Conservation (phyloP, 2,113 vertebrate species). For the Triplophysa rosa region DNA sequence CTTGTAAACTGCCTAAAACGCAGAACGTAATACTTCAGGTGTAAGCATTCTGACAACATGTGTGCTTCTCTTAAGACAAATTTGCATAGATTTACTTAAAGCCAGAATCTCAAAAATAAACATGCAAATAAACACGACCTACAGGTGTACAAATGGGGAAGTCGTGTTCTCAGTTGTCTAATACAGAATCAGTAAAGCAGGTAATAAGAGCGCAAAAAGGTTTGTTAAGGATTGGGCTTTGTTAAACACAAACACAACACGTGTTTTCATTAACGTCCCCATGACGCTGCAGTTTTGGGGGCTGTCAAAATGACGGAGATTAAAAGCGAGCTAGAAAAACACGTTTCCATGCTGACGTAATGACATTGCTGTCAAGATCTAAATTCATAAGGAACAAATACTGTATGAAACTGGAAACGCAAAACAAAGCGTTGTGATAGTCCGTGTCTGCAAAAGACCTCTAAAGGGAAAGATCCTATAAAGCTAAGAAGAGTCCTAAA, state of each 20-base stretch:
- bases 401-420: background rate
- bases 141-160: conserved; percentile 10
- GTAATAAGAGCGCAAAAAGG: conserved; percentile 9
- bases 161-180: background rate
- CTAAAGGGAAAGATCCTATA: background rate
- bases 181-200: background rate
- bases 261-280: background rate
- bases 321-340: conserved; percentile 15
- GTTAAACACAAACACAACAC: background rate
- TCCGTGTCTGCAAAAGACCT: background rate
- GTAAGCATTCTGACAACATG: background rate
- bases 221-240: background rate
- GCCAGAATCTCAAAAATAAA: conserved; percentile 18
- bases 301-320: background rate
- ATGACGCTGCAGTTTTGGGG: background rate
- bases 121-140: conserved; percentile 8
- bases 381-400: conserved; percentile 28
- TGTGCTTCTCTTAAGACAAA: background rate
- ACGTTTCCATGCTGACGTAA: conserved; percentile 40
- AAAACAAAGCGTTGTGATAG: background rate
- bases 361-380: conserved; percentile 24
- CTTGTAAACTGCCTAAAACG: conserved; percentile 24
- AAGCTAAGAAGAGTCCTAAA: background rate
- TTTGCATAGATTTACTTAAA: conserved; percentile 22
- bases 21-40: background rate